Conservation (phyloP, 2,113 vertebrate genomes). For the Carassius gibelio region DNA sequence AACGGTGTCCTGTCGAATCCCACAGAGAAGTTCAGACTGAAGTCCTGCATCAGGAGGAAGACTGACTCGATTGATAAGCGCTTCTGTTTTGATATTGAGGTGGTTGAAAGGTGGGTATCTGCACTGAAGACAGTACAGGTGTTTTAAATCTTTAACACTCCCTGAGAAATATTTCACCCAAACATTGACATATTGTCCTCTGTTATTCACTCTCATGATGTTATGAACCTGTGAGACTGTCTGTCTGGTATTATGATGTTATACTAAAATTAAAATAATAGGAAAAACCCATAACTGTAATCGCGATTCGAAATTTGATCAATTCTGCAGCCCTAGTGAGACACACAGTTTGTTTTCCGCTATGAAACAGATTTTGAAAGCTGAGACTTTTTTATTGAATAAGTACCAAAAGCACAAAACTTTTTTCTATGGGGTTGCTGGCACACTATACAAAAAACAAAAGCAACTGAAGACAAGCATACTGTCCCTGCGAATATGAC, state of each 20-base stretch:
- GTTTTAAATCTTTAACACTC: neutral
- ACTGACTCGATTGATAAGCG: constrained; percentile 97
- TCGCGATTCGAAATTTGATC: too few species aligned
- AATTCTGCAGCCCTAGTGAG: too few species aligned
- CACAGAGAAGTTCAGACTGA: constrained; percentile 92
- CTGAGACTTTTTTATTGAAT: too few species aligned
- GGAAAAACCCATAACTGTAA: too few species aligned
- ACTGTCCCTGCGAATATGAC: too few species aligned
- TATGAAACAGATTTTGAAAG: too few species aligned
- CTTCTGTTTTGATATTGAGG: constrained; percentile 97
- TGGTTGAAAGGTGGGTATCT: constrained; percentile 88
- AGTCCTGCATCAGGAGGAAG: constrained; percentile 94
- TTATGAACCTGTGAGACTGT: neutral
- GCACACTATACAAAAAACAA: too few species aligned
- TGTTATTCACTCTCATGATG: neutral
- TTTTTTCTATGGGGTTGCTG: too few species aligned
- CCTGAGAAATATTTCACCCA: neutral
- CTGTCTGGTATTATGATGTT: neutral
- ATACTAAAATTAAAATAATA: too few species aligned
- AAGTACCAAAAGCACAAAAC: too few species aligned
- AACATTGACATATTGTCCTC: neutral
- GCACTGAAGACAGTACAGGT: neutral
- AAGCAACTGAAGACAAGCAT: too few species aligned
- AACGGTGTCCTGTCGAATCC: constrained; percentile 85
- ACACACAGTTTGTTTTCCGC: too few species aligned